phyloP scores from a whole-genome alignment of 2,888 invertebrate genomes.

The Coleophora flavipennella region DNA sequence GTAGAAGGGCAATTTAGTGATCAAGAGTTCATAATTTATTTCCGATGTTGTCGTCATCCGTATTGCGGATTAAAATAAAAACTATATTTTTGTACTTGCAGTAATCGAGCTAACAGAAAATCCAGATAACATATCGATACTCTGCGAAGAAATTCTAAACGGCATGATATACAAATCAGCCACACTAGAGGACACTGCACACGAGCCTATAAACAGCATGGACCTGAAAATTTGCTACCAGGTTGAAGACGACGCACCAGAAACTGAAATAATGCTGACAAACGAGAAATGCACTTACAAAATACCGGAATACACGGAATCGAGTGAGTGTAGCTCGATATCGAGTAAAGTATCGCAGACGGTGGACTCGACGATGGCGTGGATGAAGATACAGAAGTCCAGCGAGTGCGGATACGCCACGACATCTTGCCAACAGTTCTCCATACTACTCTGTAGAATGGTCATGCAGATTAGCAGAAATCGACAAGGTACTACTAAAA shows the following conservation, averaged over 20 bases:
- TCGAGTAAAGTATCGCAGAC: constrained; percentile 45
- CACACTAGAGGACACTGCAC: constrained; percentile 30
- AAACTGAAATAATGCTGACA: constrained; percentile 51
- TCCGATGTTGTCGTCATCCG: no score
- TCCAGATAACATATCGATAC: constrained; percentile 52
- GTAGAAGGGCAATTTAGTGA: no score
- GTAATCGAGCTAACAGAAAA: constrained; percentile 78
- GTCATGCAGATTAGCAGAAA: constrained; percentile 73
- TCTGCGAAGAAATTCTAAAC: constrained; percentile 73
- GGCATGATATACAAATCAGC: constrained; percentile 66
- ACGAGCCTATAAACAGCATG: constrained; percentile 37
- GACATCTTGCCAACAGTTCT: constrained; percentile 72
- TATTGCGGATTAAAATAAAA: no score
- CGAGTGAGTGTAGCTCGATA: constrained; percentile 46
- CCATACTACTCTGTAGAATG: constrained; percentile 73
- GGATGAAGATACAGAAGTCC: constrained; percentile 70
- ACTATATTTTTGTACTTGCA: constrained; percentile 36
- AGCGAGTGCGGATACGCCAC: constrained; percentile 58
- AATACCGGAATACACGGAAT: constrained; percentile 44
- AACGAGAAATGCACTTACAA: constrained; percentile 55
- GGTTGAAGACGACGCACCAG: constrained; percentile 39
- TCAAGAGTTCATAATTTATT: no score
- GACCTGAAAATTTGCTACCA: constrained; percentile 56
- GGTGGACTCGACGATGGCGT: constrained; percentile 49
- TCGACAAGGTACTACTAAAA: constrained; percentile 69